Evolutionary conservation across 2,797 vertebrate genomes (phyloP).

Genomic region (Heterohyrax brucei): DNA sequence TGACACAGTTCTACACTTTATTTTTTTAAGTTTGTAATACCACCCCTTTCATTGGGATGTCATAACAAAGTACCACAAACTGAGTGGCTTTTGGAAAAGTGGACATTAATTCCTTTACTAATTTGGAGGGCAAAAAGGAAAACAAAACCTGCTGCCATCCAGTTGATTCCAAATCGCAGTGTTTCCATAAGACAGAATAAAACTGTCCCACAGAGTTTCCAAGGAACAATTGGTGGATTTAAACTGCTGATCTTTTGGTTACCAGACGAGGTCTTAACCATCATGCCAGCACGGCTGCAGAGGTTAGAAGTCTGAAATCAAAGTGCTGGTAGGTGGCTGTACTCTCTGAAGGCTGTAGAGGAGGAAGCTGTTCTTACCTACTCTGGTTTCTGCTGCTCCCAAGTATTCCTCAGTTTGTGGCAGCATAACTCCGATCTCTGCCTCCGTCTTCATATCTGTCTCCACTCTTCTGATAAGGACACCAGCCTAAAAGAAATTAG

Average conservation of each 20-base stretch:
- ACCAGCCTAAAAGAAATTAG: not conserved
- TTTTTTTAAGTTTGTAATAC: not conserved
- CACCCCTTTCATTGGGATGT: not conserved
- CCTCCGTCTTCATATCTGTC: not conserved
- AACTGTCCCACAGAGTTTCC: too few species aligned
- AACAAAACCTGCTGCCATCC: too few species aligned
- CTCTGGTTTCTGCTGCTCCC: not conserved
- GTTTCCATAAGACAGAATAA: too few species aligned
- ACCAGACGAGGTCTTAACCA: too few species aligned
- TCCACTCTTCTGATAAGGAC: not conserved
- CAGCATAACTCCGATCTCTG: not conserved
- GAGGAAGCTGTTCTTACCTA: not conserved
- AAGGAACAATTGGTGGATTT: too few species aligned
- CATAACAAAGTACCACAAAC: not conserved
- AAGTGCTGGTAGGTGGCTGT: not conserved
- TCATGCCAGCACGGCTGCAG: not conserved
- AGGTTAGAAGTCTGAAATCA: not conserved
- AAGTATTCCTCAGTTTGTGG: not conserved
- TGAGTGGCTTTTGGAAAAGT: not conserved
- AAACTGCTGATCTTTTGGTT: too few species aligned
- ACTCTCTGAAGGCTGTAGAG: not conserved
- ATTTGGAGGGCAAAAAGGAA: not conserved
- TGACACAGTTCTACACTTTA: slow-evolving; percentile 30
- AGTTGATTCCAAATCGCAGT: too few species aligned
- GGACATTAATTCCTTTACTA: not conserved